A percentile compares a stretch with the other conserved stretches of the same genome.
phyloP scores from a whole-genome alignment of 2,797 vertebrate genomes.

The Lepilemur septentrionalis region DNA sequence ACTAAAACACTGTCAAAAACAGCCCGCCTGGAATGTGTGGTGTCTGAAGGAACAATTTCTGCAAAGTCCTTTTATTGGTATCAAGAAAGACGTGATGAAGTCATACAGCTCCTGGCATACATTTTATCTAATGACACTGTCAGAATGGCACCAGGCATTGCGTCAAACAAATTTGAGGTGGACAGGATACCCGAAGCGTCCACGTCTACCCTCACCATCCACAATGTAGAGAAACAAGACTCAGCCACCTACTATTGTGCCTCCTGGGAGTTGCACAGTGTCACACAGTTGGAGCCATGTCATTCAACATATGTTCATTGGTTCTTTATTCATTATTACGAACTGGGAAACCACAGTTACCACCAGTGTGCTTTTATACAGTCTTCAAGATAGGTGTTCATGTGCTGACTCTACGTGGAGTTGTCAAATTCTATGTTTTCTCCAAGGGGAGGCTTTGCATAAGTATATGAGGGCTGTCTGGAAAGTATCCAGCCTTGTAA shows the following conservation, averaged over 20 bases:
- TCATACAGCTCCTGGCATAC: background rate
- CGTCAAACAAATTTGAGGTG: background rate
- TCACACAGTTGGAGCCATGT: background rate
- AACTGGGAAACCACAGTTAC: background rate
- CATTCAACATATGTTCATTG: background rate
- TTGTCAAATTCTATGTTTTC: background rate
- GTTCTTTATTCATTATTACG: background rate
- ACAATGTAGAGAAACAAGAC: background rate
- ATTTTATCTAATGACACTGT: background rate
- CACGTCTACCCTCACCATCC: constrained; percentile 12
- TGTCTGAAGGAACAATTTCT: background rate
- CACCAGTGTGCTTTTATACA: background rate
- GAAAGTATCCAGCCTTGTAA: too few species aligned
- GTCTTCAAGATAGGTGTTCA: background rate
- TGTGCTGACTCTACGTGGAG: background rate
- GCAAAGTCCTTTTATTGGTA: constrained; percentile 42
- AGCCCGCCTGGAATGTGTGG: background rate
- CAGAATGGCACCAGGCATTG: rapidly evolving
- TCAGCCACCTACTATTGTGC: constrained; percentile 61
- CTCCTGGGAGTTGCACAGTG: constrained; percentile 3
- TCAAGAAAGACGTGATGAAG: constrained; percentile 41
- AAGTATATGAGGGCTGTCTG: too few species aligned
- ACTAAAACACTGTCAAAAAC: background rate
- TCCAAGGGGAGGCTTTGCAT: background rate
- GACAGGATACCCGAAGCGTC: background rate